Base-by-base conservation (phyloP, 1,140 invertebrate genomes). In the Neodiprion fabricii region DNA sequence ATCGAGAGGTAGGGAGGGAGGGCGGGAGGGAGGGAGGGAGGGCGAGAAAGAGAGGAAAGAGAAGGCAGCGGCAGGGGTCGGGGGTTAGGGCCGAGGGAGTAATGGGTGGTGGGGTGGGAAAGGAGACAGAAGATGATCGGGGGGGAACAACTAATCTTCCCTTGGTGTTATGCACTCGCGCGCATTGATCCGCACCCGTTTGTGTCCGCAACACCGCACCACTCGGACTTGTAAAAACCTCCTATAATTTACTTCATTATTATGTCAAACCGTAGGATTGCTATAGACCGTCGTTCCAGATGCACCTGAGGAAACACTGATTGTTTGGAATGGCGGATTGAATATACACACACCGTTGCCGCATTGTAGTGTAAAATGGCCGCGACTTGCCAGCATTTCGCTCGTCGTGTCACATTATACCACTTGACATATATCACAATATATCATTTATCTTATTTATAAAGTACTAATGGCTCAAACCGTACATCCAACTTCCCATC, bases 341-440 rank as follows among this genome's bases (percentile, higher is more conserved):
- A 85, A 85, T 77, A 76, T 77, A 89, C 87, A 90, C 90, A 91
- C 91, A 91, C 90, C 89, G 90, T 90, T 91, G 91, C 90, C 91
- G 91, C 91, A 91, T 91, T 86, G 86, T 84, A 75, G 90, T 90
- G 90, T 91, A 91, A 92, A 91, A 92, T 92, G 91, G 91, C 91
- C 90, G 91, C 90, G 89, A 85, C 76, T 81, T 81, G 76, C 75
- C 81, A 75, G 76, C 79, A 70, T 67, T n/a, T 69, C 69, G 74
- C 77, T 47, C 67, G 67, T 69, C 40, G 53, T 61, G 53, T 61
- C 53, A 61, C 53, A 61, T 61, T 61, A 61, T 61, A 61, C 53
- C 53, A 61, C 11, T 3, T 17, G n/a, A 17, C 11, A 1, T 40
- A 61, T 17, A 12, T 9, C n/a, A 14, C 11, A 17, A 12, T 61